A percentile compares a stretch with the other conserved stretches of the same genome.
Conservation (phyloP, 2,797 vertebrate species). For the Lacerta viridis region DNA sequence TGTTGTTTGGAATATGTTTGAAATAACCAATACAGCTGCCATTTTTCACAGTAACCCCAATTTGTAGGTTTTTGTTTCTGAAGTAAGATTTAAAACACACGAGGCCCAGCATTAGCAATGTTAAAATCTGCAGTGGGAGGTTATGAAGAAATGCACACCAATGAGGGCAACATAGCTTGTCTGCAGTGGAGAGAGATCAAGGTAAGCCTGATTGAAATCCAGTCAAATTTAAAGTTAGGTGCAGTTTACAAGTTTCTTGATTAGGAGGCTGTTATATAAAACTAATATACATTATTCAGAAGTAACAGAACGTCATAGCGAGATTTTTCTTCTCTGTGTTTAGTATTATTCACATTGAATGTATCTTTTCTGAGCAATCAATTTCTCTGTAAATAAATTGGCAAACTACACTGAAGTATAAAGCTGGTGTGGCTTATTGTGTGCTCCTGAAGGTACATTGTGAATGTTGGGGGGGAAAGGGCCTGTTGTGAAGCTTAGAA, state of each 20-base stretch:
- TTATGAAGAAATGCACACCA: neutral
- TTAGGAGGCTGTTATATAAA: neutral
- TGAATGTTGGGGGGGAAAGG: neutral
- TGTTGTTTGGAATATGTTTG: neutral
- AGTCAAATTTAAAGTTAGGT: neutral
- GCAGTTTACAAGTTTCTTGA: neutral
- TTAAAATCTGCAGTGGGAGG: neutral
- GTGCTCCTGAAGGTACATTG: neutral
- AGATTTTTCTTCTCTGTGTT: neutral
- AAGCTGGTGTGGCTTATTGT: neutral
- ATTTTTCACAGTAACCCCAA: neutral
- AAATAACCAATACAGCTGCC: neutral
- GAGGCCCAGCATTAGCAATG: neutral
- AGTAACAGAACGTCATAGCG: neutral
- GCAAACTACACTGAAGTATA: neutral
- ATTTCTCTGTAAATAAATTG: conserved; percentile 10
- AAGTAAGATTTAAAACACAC: neutral
- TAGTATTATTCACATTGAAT: conserved; percentile 1
- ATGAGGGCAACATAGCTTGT: neutral
- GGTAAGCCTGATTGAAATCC: neutral
- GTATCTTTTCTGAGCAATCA: neutral
- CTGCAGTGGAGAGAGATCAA: neutral
- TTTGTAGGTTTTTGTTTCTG: neutral
- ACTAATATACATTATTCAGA: neutral
- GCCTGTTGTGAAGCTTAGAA: neutral